Percentiles rank a stretch among this genome's conserved stretches.
phyloP scores from a whole-genome alignment of 1,140 invertebrate genomes.

The Halictus rubicundus region DNA sequence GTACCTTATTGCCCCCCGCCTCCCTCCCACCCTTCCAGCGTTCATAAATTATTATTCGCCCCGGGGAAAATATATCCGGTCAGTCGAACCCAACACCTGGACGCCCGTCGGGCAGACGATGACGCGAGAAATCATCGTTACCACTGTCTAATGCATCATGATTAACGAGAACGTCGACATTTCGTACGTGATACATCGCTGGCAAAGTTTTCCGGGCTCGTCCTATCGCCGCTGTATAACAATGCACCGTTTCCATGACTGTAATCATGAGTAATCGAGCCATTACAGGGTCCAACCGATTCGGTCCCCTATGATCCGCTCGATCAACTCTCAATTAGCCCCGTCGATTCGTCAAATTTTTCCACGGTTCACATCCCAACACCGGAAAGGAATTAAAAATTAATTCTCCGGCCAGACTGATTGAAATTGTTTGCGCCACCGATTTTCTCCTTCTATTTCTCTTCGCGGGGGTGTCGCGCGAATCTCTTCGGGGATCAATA shows the following conservation, averaged over 20 bases:
- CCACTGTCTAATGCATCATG: constrained; percentile 57
- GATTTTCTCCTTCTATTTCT: background rate
- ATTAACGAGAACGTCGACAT: constrained; percentile 56
- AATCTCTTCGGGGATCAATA: background rate
- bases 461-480: background rate
- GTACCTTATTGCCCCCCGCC: background rate
- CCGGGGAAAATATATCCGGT: background rate
- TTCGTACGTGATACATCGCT: constrained; percentile 65
- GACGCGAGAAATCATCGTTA: constrained; percentile 41
- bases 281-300: constrained; percentile 25
- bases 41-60: background rate
- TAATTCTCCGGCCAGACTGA: background rate
- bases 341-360: background rate
- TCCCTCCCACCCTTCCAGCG: too few relatives aligned
- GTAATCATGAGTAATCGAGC: constrained; percentile 68
- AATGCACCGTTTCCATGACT: constrained; percentile 54
- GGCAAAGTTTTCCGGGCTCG: constrained; percentile 59
- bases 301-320: constrained; percentile 4
- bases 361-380: background rate
- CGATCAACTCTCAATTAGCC: constrained; percentile 6
- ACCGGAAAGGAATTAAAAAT: background rate
- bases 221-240: constrained; percentile 47
- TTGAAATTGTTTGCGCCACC: background rate
- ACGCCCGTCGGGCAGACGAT: background rate
- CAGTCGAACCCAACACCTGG: background rate